A percentile compares a stretch with the other conserved stretches of the same genome.
phyloP scores from a whole-genome alignment of 2,113 vertebrate genomes.

The Microcebus lehilahytsara region DNA sequence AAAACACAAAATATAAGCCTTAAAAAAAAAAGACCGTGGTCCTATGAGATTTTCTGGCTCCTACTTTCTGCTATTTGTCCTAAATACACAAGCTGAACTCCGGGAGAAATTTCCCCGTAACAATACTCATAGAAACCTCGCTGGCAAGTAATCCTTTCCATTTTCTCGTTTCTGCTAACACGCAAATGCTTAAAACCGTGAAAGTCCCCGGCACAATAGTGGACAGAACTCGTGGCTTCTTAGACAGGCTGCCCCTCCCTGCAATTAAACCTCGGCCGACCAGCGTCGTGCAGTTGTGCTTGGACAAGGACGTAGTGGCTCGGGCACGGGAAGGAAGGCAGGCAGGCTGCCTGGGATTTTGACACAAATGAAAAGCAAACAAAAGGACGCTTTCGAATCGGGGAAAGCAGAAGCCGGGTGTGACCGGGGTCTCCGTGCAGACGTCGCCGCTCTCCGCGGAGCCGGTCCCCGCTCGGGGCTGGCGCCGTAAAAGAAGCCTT shows the following conservation, averaged over 20 bases:
- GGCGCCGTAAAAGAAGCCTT: too few relatives aligned
- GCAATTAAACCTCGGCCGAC: not conserved
- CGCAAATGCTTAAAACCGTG: not conserved
- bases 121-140: not conserved
- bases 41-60: not conserved
- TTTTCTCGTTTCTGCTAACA: not conserved
- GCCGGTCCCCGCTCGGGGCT: rapidly evolving
- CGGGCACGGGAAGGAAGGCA: not conserved
- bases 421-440: not conserved
- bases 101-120: not conserved
- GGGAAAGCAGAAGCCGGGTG: not conserved
- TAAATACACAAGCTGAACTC: not conserved
- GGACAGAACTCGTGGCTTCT: not conserved
- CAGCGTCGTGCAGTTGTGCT: rapidly evolving
- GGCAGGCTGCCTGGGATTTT: not conserved
- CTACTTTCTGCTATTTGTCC: not conserved
- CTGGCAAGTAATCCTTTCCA: not conserved
- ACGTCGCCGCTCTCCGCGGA: rapidly evolving
- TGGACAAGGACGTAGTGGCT: not conserved
- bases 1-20: not conserved
- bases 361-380: not conserved
- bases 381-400: too few relatives aligned
- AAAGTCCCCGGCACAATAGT: not conserved
- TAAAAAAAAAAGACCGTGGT: not conserved
- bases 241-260: too few relatives aligned